These are phyloP conservation scores for Cotesia congregata DNA, from an alignment of 2,888 invertebrate genomes.

Conservation along the genomic window DNA sequence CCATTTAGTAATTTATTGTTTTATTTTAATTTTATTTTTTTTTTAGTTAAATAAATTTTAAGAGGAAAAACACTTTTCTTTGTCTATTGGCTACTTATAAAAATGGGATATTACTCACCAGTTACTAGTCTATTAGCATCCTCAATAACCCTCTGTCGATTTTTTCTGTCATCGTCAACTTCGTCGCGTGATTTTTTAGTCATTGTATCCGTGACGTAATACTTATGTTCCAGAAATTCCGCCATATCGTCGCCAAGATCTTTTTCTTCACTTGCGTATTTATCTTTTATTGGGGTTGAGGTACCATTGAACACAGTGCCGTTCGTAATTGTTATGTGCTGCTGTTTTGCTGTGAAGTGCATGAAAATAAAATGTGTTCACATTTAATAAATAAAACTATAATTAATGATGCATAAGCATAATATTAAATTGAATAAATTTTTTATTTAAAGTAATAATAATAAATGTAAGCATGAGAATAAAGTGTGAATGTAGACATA, in stretches of 20 bases:
- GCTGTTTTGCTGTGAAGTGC: slow-evolving; percentile 66
- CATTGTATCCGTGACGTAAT: slow-evolving; percentile 63
- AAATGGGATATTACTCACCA: slow-evolving; percentile 60
- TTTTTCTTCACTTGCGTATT: slow-evolving; percentile 69
- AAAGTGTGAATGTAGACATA: not conserved
- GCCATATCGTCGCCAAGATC: slow-evolving; percentile 68
- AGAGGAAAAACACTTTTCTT: not conserved
- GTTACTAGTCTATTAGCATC: slow-evolving; percentile 67
- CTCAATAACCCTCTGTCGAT: slow-evolving; percentile 65
- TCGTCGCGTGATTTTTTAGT: slow-evolving; percentile 63
- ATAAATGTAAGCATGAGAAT: not conserved
- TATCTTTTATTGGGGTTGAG: slow-evolving; percentile 69
- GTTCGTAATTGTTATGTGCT: slow-evolving; percentile 69
- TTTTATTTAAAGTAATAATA: not conserved
- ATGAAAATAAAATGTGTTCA: slow-evolving; percentile 42
- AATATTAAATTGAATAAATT: slow-evolving; percentile 8
- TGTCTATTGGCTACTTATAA: not conserved
- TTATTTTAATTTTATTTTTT: not conserved
- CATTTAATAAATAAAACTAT: slow-evolving; percentile 37
- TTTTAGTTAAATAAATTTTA: slow-evolving; percentile 39
- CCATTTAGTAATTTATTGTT: slow-evolving; percentile 49
- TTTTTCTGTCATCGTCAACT: slow-evolving; percentile 63
- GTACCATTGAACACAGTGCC: slow-evolving; percentile 69
- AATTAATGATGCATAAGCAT: slow-evolving; percentile 32
- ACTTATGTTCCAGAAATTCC: slow-evolving; percentile 67